Evolutionary conservation across 2,888 invertebrate genomes (phyloP).

Genomic region (Exocentrus adspersus): DNA sequence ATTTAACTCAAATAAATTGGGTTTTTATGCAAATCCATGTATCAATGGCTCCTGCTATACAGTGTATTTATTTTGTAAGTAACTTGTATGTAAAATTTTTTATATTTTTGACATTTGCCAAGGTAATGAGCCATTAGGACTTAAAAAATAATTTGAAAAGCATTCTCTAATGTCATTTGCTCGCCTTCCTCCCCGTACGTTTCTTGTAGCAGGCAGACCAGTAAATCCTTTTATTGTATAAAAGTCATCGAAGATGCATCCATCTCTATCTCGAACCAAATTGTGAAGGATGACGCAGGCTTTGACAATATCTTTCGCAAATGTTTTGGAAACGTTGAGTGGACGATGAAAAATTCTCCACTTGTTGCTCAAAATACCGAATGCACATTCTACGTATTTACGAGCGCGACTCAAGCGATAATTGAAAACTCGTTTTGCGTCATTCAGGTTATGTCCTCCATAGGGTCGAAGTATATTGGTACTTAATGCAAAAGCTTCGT

Average conservation of each 20-base stretch:
- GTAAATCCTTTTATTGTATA: background rate
- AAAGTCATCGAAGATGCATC: background rate
- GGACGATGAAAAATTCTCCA: constrained; percentile 1
- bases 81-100: background rate
- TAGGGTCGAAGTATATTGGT: background rate
- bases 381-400: background rate
- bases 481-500: constrained; percentile 8
- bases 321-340: background rate
- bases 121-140: background rate
- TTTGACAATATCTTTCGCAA: background rate
- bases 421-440: background rate
- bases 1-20: too few relatives aligned
- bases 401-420: constrained; percentile 1
- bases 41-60: too few relatives aligned
- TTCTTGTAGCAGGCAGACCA: background rate
- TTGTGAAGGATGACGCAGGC: constrained; percentile 2
- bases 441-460: background rate
- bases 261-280: constrained; percentile 1
- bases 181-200: background rate
- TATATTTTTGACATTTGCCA: constrained; percentile 1
- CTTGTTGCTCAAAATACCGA: constrained; percentile 3
- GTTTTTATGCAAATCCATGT: too few relatives aligned
- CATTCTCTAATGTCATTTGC: constrained; percentile 3
- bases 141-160: background rate
- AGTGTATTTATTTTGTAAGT: too few relatives aligned